Base-by-base conservation (phyloP, 1,140 invertebrate species). In the Polypedilum vanderplanki region DNA sequence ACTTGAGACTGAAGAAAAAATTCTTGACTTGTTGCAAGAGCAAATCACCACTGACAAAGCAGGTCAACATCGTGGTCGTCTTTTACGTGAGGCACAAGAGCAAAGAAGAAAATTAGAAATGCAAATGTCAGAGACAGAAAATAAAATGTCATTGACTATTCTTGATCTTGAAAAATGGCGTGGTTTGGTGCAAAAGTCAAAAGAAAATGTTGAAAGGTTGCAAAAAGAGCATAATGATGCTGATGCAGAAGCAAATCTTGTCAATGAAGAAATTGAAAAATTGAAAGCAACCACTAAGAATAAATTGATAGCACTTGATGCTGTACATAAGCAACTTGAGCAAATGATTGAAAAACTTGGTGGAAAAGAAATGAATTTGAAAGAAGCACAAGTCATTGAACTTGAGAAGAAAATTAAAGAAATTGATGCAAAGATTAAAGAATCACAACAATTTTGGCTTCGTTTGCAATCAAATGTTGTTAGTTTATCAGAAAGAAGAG, bases 401-500 rank as follows among this genome's bases (percentile, higher is more conserved):
- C 77, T 91, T 73, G 89, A 91, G 81, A 87, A 86, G 77, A 85
- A 82, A 77, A 89, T 91, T 75, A 85, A 85, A 24, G 81, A 86
- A 8, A 78, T 85, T 1, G 85, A 88, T 73, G 83, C 84, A 74
- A 85, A 87, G 78, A 88, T 87, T 33, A 85, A 89, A 77, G 82
- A 85, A 70, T 81, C 89, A 75, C 89, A 93, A 79, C 86, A 88
- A 76, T 87, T 88, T 80, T 93, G 92, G 92, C 80, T 93, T 73
- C 85, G 90, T 65, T 85, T 90, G 76, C 90, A 93, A 81, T 87
- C 87, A 17, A 86, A 89, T 78, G 86, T 91, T 73, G 86, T 92
- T 0, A 84, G 84, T 75, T 80, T 93, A 5, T 87, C 89, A 0
- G 82, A 88, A 76, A 86, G 92, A 77, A 84, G 89, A 78, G 88